Percentiles rank a stretch among this genome's conserved stretches.
phyloP scores from a whole-genome alignment of 2,888 invertebrate species.

The Pheosia gnoma region DNA sequence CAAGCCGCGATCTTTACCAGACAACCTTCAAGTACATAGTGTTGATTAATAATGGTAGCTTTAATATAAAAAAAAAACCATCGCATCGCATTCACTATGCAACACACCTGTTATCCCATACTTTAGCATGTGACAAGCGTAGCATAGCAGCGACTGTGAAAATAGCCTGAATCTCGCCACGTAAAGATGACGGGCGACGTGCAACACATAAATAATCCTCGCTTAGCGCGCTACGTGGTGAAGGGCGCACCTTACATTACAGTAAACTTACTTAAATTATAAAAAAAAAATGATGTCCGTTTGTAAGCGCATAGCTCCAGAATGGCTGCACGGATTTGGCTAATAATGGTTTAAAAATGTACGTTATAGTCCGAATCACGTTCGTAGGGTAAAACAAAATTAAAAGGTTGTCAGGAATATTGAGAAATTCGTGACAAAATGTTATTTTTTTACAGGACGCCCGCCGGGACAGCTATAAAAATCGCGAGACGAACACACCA shows the following conservation, averaged over 20 bases:
- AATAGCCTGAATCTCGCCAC: conserved; percentile 47
- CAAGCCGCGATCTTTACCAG: too few relatives aligned
- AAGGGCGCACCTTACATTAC: conserved; percentile 11
- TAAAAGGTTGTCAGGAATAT: background rate
- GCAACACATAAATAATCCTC: conserved; percentile 48
- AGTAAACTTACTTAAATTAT: too few relatives aligned
- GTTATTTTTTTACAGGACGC: too few relatives aligned
- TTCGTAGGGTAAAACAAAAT: too few relatives aligned
- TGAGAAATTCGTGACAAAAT: too few relatives aligned
- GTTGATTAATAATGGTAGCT: too few relatives aligned
- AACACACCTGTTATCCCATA: background rate
- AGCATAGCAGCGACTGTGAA: conserved; percentile 23
- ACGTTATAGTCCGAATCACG: too few relatives aligned
- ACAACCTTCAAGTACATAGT: too few relatives aligned
- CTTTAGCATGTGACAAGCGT: conserved; percentile 18
- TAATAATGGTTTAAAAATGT: too few relatives aligned
- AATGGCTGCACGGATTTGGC: background rate
- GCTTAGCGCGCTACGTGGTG: conserved; percentile 22
- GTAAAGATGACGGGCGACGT: conserved; percentile 40
- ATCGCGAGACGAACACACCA: too few relatives aligned
- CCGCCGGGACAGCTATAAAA: too few relatives aligned
- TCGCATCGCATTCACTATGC: background rate
- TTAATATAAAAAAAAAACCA: background rate
- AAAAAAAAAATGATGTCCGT: background rate
- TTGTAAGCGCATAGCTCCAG: background rate